phyloP scores from a whole-genome alignment of 1,140 invertebrate species.

The Drosophila ananassae region DNA sequence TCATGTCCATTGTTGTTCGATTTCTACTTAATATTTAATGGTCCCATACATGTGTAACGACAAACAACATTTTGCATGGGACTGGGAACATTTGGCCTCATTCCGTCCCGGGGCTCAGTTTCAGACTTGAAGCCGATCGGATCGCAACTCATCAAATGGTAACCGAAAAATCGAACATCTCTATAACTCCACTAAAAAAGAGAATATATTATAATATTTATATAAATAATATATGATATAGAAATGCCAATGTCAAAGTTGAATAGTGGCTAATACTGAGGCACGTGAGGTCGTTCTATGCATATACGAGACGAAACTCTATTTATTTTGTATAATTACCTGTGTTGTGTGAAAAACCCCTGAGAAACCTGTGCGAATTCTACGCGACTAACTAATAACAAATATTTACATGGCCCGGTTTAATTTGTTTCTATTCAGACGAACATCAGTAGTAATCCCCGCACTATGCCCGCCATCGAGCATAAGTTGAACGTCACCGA shows the following conservation, averaged over 20 bases:
- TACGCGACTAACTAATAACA: constrained; percentile 2
- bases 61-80: constrained; percentile 59
- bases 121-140: constrained; percentile 63
- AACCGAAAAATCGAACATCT: constrained; percentile 20
- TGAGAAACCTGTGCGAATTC: constrained; percentile 22
- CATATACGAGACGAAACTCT: constrained; percentile 7
- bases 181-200: constrained; percentile 3
- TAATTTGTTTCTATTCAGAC: constrained; percentile 29
- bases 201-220: too few species aligned
- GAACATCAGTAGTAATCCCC: constrained; percentile 17
- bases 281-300: constrained; percentile 19
- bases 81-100: constrained; percentile 67
- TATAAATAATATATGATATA: too few species aligned
- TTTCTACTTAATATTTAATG: constrained; percentile 64
- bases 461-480: constrained; percentile 71
- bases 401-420: not conserved
- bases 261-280: constrained; percentile 34
- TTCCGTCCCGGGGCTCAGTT: constrained; percentile 59
- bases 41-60: constrained; percentile 48
- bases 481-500: constrained; percentile 66
- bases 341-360: not conserved
- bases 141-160: constrained; percentile 33
- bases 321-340: constrained; percentile 3
- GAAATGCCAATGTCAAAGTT: constrained; percentile 28
- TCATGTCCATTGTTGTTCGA: constrained; percentile 45